These are phyloP conservation scores for Megathymus violae DNA, from an alignment of 1,140 invertebrate genomes.

Conservation along the genomic window DNA sequence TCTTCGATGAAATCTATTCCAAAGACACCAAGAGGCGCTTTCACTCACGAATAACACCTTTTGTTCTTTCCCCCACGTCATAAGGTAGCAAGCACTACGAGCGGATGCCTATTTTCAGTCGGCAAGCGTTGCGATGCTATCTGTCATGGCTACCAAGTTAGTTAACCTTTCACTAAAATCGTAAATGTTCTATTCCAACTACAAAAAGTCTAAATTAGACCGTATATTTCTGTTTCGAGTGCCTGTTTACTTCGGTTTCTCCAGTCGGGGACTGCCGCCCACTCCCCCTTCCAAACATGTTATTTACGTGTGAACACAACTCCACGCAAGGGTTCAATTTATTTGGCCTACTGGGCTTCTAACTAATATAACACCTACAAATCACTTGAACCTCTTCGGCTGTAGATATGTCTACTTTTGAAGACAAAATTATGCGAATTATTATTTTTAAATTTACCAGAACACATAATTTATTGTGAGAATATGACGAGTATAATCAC, in stretches of 20 bases:
- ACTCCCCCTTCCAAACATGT: constrained; percentile 73
- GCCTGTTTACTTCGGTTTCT: constrained; percentile 24
- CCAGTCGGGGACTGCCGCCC: constrained; percentile 46
- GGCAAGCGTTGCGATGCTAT: constrained; percentile 58
- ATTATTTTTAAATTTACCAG: no score
- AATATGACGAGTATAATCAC: no score
- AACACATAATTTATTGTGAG: no score
- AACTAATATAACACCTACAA: constrained; percentile 74
- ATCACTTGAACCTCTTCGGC: constrained; percentile 44
- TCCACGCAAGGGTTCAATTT: constrained; percentile 79
- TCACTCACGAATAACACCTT: constrained; percentile 26
- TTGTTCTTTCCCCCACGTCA: constrained; percentile 52
- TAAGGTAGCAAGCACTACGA: constrained; percentile 58
- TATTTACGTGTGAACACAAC: constrained; percentile 83
- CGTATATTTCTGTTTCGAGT: constrained; percentile 11
- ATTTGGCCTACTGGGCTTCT: constrained; percentile 82
- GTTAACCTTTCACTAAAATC: constrained; percentile 19
- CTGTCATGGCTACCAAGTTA: constrained; percentile 46
- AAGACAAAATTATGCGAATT: no score
- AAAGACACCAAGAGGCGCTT: constrained; percentile 32
- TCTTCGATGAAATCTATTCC: constrained; percentile 70
- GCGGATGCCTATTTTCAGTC: constrained; percentile 56
- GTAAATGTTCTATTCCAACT: constrained; percentile 17
- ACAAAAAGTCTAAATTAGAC: constrained; percentile 34
- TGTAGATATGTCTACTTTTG: no score